Base-by-base conservation (phyloP, 92 coral and sea anemone species). In the Isaurus tuberculatus region DNA sequence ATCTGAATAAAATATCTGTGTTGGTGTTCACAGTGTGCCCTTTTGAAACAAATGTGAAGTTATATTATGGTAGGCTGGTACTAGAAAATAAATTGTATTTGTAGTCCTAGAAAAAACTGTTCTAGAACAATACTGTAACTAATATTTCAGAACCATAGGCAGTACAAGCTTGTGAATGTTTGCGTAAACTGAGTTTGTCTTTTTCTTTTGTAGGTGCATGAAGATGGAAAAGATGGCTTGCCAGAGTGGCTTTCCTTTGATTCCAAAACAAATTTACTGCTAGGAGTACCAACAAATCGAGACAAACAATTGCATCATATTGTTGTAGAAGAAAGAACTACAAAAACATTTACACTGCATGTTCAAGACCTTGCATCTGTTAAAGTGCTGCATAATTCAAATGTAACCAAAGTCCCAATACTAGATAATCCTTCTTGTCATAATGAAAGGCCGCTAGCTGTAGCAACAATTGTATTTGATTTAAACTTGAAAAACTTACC, bases 211-310 rank as follows among this genome's bases (percentile, higher is more conserved):
- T 79, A 97, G 99, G 94, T 88, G 14, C 70, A 77, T 14, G 94
- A 91, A 86, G 84, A 77, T 69, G 99, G 98, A 53, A 89, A 90
- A 78, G 84, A 88, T 43, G 42, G 80, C 34, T 81, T 96, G 63
- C 99, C 99, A 31, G 85, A 91, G 70, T 97, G 99, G 99, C 92
- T 97, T 81, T 89, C 96, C 26, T 92, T 75, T 72, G 94, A 94
- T 77, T 65, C 74, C 16, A 63, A 74, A 55, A 85, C 75, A 42
- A 89, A 92, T 55, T 66, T 88, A 28, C 85, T 97, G 16, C 80
- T 70, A 34, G 99, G 99, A 46, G 92, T 97, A 10, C 98, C 99
- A 0, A 89, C 94, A 5, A 86, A 92, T 90, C 95, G 89, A 27
- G 99, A 97, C 87, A 94, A 88, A 79, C 98, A 98, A 2, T 86